Percentiles rank a stretch among this genome's conserved stretches.
phyloP scores from a whole-genome alignment of 2,888 invertebrate species.

The Plagiodera versicolora region DNA sequence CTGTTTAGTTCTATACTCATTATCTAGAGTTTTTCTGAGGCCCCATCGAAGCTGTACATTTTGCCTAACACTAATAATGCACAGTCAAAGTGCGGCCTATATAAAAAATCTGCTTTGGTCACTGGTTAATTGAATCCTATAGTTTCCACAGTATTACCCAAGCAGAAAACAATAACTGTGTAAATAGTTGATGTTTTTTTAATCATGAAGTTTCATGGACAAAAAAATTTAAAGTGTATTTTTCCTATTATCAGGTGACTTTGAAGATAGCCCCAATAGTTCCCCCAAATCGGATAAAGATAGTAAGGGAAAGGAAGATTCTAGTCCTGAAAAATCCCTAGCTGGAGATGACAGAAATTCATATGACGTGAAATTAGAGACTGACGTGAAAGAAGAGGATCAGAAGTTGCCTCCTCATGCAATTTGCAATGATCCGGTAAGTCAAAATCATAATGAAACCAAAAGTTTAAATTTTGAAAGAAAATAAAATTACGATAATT shows the following conservation, averaged over 20 bases:
- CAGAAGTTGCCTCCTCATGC: slow-evolving; percentile 58
- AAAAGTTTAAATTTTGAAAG: too few species aligned
- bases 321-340: slow-evolving; percentile 50
- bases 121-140: not conserved
- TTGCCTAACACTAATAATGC: not conserved
- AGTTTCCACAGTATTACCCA: slow-evolving; percentile 6
- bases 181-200: too few species aligned
- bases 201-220: too few species aligned
- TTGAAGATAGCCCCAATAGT: slow-evolving; percentile 49
- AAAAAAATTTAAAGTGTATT: too few species aligned
- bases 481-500: too few species aligned
- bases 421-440: slow-evolving; percentile 58
- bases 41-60: slow-evolving; percentile 1
- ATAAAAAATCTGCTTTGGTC: slow-evolving; percentile 1
- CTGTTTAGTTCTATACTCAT: too few species aligned
- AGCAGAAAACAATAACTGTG: not conserved
- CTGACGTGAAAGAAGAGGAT: slow-evolving; percentile 52
- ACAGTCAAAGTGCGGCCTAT: slow-evolving; percentile 4
- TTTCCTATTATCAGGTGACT: slow-evolving; percentile 45
- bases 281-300: slow-evolving; percentile 46
- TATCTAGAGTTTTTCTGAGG: not conserved
- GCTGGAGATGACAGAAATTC: slow-evolving; percentile 37
- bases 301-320: slow-evolving; percentile 42
- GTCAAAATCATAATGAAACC: too few species aligned
- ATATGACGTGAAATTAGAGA: slow-evolving; percentile 47